Evolutionary conservation across 2,113 vertebrate genomes (phyloP), one percentile per base, ranked within the genome.

Genomic region (Tylochromis polylepis): DNA sequence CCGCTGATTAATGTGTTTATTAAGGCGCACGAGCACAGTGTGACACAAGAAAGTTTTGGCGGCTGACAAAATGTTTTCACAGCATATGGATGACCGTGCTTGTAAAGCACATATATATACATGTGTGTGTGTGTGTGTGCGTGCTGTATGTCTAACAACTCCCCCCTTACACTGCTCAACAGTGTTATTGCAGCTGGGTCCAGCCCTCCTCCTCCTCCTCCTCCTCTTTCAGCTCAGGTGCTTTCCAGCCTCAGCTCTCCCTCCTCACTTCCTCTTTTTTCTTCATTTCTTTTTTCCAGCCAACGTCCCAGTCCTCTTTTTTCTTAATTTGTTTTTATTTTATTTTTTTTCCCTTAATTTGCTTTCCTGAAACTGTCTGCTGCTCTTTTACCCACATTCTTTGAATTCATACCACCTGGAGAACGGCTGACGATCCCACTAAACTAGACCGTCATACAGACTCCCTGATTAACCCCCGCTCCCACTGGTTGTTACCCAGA

Each of bases 171-270:
- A 93, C 87, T 89, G 72, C 89, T 88, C 90, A 85, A 93, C 89
- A 16, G 78, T 95, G 95, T 95, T 95, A 51, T 95, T 95, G 90
- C 95, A 95, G 95, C 94, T 95, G 95, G 81, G 6, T 36, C 55
- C 38, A 51, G 24, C 87, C 79, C 83, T 85, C 87, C 91, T 86
- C 86, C 85, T 89, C 59, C 67, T 86, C 80, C 86, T 75, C 86
- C 90, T 85, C 86, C 82, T 90, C 82, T 94, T 86, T 93, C 88
- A 87, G 88, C 88, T 94, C 92, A 95, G 93, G 92, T 95, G 93
- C 93, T 94, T 93, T 95, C 92, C 91, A 92, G 85, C 51, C 77
- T 86, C 5, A 3, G 11, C 80, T 87, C 86, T 87, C 79, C 72
- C 86, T 34, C 59, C 86, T 24, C 9, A 83, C 89, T 88, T 92